A percentile compares a stretch with the other conserved stretches of the same genome.
Evolutionary conservation across 2,888 invertebrate genomes (phyloP).

Genomic region (Lasioglossum villosulum): DNA sequence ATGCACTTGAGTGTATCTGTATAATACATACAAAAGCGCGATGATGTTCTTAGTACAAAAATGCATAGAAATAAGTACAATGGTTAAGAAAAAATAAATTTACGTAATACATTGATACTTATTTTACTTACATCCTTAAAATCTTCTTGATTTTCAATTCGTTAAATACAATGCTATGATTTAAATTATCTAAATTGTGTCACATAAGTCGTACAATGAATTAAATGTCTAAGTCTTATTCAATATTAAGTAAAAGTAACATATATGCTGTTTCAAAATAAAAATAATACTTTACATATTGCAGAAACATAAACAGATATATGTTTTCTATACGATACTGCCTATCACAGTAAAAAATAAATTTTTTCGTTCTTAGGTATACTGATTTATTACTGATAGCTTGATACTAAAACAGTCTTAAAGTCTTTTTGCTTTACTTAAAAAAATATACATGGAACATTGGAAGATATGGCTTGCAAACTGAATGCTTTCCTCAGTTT

Average conservation of each 20-base stretch:
- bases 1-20: constrained; percentile 51
- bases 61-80: constrained; percentile 72
- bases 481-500: constrained; percentile 29
- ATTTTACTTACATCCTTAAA: constrained; percentile 39
- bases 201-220: constrained; percentile 32
- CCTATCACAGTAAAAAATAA: constrained; percentile 66
- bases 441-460: constrained; percentile 50
- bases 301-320: constrained; percentile 47
- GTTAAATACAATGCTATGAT: constrained; percentile 19
- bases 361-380: constrained; percentile 55
- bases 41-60: constrained; percentile 63
- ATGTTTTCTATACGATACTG: constrained; percentile 53
- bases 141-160: constrained; percentile 1
- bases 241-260: constrained; percentile 45
- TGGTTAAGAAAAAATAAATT: constrained; percentile 66
- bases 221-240: constrained; percentile 37
- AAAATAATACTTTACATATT: constrained; percentile 55
- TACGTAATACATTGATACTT: constrained; percentile 46
- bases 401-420: constrained; percentile 44
- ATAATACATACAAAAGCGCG: constrained; percentile 61
- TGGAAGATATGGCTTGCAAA: constrained; percentile 48
- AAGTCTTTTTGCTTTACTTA: constrained; percentile 35
- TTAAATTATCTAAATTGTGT: constrained; percentile 21
- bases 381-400: constrained; percentile 49
- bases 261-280: constrained; percentile 43